Conservation (phyloP, 2,888 invertebrate genomes). For the Trachelus stipa region DNA sequence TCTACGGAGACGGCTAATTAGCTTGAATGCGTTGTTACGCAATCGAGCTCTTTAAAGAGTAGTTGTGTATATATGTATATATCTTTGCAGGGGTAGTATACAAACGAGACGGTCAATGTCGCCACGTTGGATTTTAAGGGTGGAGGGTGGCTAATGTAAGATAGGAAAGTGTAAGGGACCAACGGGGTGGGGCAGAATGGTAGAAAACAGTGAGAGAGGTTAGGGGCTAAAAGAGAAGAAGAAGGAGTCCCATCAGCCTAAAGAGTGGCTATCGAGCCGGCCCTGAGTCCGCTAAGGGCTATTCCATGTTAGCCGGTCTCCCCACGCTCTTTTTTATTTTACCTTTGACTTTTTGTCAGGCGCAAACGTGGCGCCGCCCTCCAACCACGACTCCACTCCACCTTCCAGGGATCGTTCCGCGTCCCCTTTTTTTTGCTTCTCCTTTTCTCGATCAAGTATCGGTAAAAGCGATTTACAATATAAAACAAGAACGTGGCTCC, state of each 20-base stretch:
- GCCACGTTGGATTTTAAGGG: neutral
- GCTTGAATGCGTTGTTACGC: neutral
- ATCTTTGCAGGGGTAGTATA: neutral
- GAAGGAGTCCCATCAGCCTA: slow-evolving; percentile 60
- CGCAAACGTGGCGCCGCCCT: slow-evolving; percentile 64
- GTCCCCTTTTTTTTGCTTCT: too few relatives aligned
- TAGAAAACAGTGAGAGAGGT: slow-evolving; percentile 35
- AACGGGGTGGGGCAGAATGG: slow-evolving; percentile 15
- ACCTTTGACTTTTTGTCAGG: slow-evolving; percentile 34
- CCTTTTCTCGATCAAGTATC: neutral
- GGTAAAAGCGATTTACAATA: slow-evolving; percentile 1
- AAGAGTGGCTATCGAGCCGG: slow-evolving; percentile 64
- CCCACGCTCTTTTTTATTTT: slow-evolving; percentile 53
- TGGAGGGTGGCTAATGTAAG: too few relatives aligned
- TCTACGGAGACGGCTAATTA: neutral
- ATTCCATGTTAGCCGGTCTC: slow-evolving; percentile 65
- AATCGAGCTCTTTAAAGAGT: neutral
- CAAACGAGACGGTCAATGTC: neutral
- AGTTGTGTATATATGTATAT: neutral
- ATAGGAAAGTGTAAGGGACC: slow-evolving; percentile 10
- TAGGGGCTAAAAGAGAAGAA: slow-evolving; percentile 32
- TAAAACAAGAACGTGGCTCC: too few relatives aligned
- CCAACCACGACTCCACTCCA: slow-evolving; percentile 28
- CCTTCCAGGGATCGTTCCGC: slow-evolving; percentile 1
- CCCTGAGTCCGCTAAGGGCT: slow-evolving; percentile 59